Base-by-base conservation (phyloP, 2,113 vertebrate genomes). In the Elaphurus davidianus region DNA sequence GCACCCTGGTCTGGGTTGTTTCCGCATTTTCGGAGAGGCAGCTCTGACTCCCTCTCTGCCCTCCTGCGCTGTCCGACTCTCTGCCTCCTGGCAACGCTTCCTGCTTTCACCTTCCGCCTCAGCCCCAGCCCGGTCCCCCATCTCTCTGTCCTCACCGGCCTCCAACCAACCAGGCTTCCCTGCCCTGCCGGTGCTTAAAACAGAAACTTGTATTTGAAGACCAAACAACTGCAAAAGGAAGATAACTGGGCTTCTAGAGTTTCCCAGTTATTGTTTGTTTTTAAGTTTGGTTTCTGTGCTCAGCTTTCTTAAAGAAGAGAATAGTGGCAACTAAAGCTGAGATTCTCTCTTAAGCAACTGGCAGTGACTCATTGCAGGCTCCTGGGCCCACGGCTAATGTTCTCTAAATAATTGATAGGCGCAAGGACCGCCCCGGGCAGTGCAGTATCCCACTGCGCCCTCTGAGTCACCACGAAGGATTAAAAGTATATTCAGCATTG, bases 381-480 rank as follows among this genome's bases (percentile, higher is more conserved):
- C 90, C 71, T 27, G 87, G 95, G 71, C 90, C 87, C 59, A 54
- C 0, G 16, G 55, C 64, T 90, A 67, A 95, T 85, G 87, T 96
- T 97, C 91, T 93, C 54, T n/a, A 30, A 88, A 85, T 94, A 86
- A 95, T 21, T 52, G 93, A 94, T 74, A 43, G 92, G 91, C 62
- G 2, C 64, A 67, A 81, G 16, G 84, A 55, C 43, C 0, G 81
- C 97, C 87, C 0, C 3, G 11, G 86, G 95, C 87, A 14, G 14
- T 1, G 13, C 2, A 0, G 47, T 14, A 52, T 52, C 90, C 94
- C 59, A 14, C 76, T 50, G 16, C 1, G 0, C 0, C 11, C 85
- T 57, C 90, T 97, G 93, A 97, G 93, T 96, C 98, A 97, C 40
- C 5, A 2, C 11, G 8, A 47, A 62, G 74, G 62, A 84, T 90